A percentile compares a stretch with the other conserved stretches of the same genome.
These are phyloP conservation scores for Papilio polytes DNA, from an alignment of 1,140 invertebrate species.

Conservation along the genomic window DNA sequence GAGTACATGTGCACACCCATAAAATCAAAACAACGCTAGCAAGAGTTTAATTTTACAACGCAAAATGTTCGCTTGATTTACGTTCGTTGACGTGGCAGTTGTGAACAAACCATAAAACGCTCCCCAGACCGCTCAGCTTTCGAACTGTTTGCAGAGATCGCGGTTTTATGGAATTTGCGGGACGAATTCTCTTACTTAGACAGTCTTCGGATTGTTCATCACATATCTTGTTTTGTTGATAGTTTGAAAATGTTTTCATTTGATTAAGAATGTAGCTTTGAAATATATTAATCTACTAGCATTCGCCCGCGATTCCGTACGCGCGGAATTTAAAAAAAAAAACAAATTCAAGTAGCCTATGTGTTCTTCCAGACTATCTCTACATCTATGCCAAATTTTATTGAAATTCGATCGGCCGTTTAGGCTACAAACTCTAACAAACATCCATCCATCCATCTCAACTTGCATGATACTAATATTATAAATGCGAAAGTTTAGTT, in stretches of 20 bases:
- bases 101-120: constrained; percentile 18
- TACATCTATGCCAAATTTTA: no score
- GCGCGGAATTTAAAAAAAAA: no score
- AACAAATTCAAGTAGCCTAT: no score
- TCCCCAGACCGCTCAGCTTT: constrained; percentile 4
- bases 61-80: constrained; percentile 26
- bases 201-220: background rate
- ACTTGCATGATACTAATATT: no score
- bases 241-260: background rate
- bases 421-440: no score
- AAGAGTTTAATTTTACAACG: constrained; percentile 14
- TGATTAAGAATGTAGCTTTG: background rate
- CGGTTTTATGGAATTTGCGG: constrained; percentile 16
- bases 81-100: constrained; percentile 21
- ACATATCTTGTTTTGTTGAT: background rate
- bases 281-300: no score
- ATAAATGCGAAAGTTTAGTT: no score
- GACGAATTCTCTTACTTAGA: constrained; percentile 6
- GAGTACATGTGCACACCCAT: background rate
- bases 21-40: background rate
- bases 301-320: no score
- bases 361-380: no score
- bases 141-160: constrained; percentile 17
- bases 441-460: no score
- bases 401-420: no score